These are phyloP conservation scores for Alligator sinensis DNA, from an alignment of 2,113 vertebrate genomes.

Conservation along the genomic window DNA sequence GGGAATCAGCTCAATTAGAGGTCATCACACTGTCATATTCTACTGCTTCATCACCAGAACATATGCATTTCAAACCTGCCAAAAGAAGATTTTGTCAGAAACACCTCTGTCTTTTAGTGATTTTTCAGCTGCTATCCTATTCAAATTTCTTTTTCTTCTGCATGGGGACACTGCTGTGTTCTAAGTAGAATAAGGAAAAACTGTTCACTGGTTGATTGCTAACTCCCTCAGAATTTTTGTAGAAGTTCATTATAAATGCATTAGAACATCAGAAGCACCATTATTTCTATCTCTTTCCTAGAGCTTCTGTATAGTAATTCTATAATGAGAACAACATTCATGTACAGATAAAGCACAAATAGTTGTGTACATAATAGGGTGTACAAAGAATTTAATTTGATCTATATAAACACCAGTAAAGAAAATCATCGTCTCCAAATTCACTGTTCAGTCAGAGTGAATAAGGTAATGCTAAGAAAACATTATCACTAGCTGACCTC, in stretches of 20 bases:
- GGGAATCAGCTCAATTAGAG: neutral
- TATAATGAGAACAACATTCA: neutral
- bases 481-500: neutral
- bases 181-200: neutral
- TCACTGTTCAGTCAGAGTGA: slow-evolving; percentile 14
- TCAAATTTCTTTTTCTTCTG: neutral
- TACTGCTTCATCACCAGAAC: neutral
- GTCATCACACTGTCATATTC: neutral
- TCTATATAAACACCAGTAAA: slow-evolving; percentile 29
- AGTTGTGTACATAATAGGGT: neutral
- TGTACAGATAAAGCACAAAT: neutral
- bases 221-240: neutral
- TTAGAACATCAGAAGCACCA: neutral
- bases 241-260: neutral
- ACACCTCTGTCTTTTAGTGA: neutral
- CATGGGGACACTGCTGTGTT: neutral
- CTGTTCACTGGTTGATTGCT: neutral
- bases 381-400: slow-evolving; percentile 34
- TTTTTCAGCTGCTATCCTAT: neutral
- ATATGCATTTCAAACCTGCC: neutral
- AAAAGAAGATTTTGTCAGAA: neutral
- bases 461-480: slow-evolving; percentile 9
- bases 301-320: neutral
- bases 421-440: slow-evolving; percentile 33
- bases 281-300: neutral